Base-by-base conservation (phyloP, 1,140 invertebrate genomes). In the Halesus radiatus region DNA sequence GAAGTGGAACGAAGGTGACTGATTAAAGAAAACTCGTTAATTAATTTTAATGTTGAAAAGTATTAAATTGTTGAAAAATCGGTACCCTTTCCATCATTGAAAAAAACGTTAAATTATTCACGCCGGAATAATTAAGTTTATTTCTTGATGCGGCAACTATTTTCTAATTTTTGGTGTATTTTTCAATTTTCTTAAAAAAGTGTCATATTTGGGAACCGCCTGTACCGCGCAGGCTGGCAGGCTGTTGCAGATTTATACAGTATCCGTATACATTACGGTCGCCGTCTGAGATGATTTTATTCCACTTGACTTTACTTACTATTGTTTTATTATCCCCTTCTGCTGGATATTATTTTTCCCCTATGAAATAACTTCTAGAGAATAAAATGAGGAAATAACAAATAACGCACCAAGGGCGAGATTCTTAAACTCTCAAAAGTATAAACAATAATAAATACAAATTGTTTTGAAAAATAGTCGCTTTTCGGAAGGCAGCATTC, bases 171-270 rank as follows among this genome's bases (percentile, higher is more conserved):
- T 45, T 45, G 37, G 37, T 45, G 37, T 45, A 10, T 8, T 45
- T 45, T 45, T 45, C 37, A 45, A 45, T 45, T 45, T 45, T 5
- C 8, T 45, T 13, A 45, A 1, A 45, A 45, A 13, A 45, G 8
- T 8, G 37, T 45, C 1, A 13, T 13, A 45, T 13, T 45, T 60
- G 18, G 20, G 23, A 60, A 20, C 56, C 18, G 10, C 20, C 18
- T 23, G 20, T 7, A 60, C 8, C 3, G 56, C 56, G 16, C 20
- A 60, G 23, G 37, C 10, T 45, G 37, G 37, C 54, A 22, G 54
- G 26, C 52, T 76, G 74, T 76, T 56, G 29, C 74, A 76, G 74
- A 76, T 76, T 76, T 76, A 76, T 76, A 60, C 54, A 13, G 32
- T 37, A 76, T 60, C 74, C 54, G 20, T 76, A 58, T 76, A 76